Conservation (phyloP, 2,888 invertebrate species). For the Rugalucina vietnamica region DNA sequence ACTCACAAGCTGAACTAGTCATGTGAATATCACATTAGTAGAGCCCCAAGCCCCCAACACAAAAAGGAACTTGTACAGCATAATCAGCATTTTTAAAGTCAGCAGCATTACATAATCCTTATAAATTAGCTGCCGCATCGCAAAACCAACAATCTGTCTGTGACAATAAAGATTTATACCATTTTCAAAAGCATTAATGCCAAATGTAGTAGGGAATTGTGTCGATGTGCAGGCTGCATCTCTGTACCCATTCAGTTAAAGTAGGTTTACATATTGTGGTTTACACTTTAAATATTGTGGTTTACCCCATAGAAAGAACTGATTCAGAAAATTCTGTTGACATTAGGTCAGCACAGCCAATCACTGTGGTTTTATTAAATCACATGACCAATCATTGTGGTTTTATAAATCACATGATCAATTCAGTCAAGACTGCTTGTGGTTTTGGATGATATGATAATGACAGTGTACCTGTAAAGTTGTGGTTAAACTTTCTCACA, state of each 20-base stretch:
- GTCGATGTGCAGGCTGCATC: too few species aligned
- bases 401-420: slow-evolving; percentile 9
- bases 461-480: not conserved
- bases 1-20: not conserved
- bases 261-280: too few species aligned
- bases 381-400: slow-evolving; percentile 7
- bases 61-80: too few species aligned
- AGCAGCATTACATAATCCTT: too few species aligned
- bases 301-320: slow-evolving; percentile 4
- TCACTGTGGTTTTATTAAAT: slow-evolving; percentile 10
- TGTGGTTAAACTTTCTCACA: slow-evolving; percentile 5
- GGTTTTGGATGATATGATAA: slow-evolving; percentile 5
- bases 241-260: too few species aligned
- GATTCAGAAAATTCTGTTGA: slow-evolving; percentile 1
- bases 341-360: not conserved
- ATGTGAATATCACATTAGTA: not conserved
- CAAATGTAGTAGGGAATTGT: too few species aligned
- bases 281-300: not conserved
- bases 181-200: too few species aligned
- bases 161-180: too few species aligned
- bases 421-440: not conserved
- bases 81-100: too few species aligned
- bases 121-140: too few species aligned
- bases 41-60: too few species aligned
- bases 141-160: too few species aligned